Base-by-base conservation (phyloP, 2,797 vertebrate genomes). In the Acrossocheilus fasciatus region DNA sequence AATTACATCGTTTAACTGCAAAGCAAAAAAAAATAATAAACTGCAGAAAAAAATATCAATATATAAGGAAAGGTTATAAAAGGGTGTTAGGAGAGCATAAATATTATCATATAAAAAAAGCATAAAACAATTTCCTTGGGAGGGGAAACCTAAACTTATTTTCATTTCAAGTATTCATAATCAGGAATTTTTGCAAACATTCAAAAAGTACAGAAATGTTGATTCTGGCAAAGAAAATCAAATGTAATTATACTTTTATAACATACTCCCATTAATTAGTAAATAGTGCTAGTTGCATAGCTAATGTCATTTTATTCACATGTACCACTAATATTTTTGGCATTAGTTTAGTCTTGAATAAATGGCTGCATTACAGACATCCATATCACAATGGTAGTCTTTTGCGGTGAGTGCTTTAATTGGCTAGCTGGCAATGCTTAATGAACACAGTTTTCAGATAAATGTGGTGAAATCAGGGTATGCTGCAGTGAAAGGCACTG, bases 401-500 rank as follows among this genome's bases (percentile, higher is more conserved):
- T 26, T 72, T 57, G 18, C 3, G 3, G n/a, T n/a, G 17, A 36
- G 18, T 36, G 17, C 41, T 64, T 64, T 73, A 45, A 41, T 52
- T 64, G 69, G 66, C 66, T 15, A 45, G 20, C 11, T 70, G 74
- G 54, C 64, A 36, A 85, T 68, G n/a, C 47, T 54, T 54, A 14
- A 54, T 57, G 17, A 72, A 47, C 18, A 43, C 8, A 80, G 70
- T 54, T 34, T 84, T 75, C 34, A 84, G 68, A 43, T 47, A 39
- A 81, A 62, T 68, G n/a, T 81, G 39, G 41, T 34, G 3, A 80
- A 54, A 47, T 68, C 36, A 74, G 86, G 83, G 47, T 82, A 74
- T 26, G 66, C 9, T 69, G 83, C 86, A 83, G 47, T 84, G 68
- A 62, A 86, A 89, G 86, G 78, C 86, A 89, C 79, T 66, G 69